These are phyloP conservation scores for Lycaon pictus DNA, from an alignment of 2,113 vertebrate genomes.

Conservation along the genomic window DNA sequence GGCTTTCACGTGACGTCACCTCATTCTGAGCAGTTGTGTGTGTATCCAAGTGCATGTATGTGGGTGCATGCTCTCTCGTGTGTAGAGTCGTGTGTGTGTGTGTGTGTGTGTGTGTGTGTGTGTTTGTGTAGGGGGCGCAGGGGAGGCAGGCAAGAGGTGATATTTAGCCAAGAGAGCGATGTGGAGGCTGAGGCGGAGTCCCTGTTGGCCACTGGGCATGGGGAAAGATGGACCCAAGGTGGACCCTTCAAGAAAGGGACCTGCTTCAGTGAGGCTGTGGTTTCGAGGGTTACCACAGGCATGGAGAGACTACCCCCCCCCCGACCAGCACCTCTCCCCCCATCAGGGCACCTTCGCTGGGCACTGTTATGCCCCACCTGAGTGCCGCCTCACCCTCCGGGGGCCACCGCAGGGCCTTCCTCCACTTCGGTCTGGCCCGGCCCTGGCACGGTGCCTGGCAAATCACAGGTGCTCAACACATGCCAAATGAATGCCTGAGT, in stretches of 20 bases:
- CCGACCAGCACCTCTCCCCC: not conserved
- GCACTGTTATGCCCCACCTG: accelerated
- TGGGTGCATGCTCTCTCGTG: too few relatives aligned
- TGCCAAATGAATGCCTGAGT: accelerated
- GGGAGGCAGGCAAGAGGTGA: not conserved
- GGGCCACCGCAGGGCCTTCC: not conserved
- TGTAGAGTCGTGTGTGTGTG: not conserved
- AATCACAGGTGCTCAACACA: not conserved
- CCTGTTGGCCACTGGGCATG: accelerated
- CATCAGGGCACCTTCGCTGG: accelerated
- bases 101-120: not conserved
- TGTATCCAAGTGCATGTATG: not conserved
- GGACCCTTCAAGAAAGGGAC: not conserved
- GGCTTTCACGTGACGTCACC: not conserved
- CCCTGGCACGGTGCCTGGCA: not conserved
- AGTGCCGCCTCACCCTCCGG: accelerated
- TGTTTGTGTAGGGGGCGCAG: accelerated
- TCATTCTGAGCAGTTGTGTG: not conserved
- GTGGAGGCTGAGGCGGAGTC: not conserved
- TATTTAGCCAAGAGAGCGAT: not conserved
- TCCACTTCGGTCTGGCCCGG: not conserved
- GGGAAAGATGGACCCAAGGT: not conserved
- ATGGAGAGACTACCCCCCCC: not conserved
- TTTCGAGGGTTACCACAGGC: not conserved
- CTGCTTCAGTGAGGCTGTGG: not conserved